These are phyloP conservation scores for Aramus guarauna DNA, from an alignment of 2,113 vertebrate genomes.

Conservation along the genomic window DNA sequence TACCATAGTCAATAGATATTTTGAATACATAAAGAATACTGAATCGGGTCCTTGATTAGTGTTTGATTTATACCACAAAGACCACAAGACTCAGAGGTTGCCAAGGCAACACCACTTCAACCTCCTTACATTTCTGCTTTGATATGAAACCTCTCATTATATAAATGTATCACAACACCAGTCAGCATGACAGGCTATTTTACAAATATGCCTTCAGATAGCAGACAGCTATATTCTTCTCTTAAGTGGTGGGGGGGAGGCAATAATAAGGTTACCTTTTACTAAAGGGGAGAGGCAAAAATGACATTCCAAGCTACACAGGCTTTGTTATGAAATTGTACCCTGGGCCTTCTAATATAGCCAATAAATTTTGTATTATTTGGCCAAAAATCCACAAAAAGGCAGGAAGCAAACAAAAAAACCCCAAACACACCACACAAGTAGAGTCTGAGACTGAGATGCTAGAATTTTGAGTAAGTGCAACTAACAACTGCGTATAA, in stretches of 20 bases:
- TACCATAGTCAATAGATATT: background rate
- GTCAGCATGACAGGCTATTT: slow-evolving; percentile 6
- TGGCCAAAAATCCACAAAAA: background rate
- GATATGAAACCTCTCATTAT: slow-evolving; percentile 38
- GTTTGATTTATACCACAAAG: slow-evolving; percentile 36
- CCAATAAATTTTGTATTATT: background rate
- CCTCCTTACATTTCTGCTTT: slow-evolving; percentile 7
- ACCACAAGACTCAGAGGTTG: slow-evolving; percentile 46
- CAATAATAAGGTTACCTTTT: background rate
- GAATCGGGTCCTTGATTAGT: background rate
- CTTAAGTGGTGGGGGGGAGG: background rate
- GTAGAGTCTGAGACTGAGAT: background rate
- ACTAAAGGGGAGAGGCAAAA: background rate
- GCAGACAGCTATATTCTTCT: background rate
- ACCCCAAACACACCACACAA: background rate
- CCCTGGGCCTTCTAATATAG: background rate
- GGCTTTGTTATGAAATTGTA: background rate
- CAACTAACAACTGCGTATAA: background rate
- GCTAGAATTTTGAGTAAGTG: background rate
- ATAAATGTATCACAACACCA: slow-evolving; percentile 23
- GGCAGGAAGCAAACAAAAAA: background rate
- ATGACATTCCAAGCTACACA: background rate
- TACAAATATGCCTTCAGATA: background rate
- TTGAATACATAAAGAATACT: background rate
- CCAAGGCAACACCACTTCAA: slow-evolving; percentile 48